These are phyloP conservation scores for Catharus bicknelli DNA, from an alignment of 2,113 vertebrate genomes.

Conservation along the genomic window DNA sequence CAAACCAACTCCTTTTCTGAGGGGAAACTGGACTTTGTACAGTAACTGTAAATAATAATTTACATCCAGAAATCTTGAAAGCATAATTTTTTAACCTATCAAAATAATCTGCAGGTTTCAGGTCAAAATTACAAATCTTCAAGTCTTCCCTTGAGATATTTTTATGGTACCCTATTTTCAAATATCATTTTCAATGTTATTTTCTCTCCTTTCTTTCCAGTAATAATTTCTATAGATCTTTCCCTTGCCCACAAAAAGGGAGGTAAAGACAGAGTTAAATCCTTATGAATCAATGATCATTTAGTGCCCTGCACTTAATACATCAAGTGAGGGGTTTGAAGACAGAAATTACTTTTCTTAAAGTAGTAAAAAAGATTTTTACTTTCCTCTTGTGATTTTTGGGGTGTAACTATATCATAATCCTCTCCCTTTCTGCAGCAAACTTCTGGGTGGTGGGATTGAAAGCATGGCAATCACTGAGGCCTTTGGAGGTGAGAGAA, in stretches of 20 bases:
- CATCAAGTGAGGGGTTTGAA: not conserved
- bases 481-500: slow-evolving; percentile 91
- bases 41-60: not conserved
- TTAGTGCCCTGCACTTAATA: not conserved
- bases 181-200: not conserved
- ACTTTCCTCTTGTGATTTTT: not conserved
- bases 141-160: not conserved
- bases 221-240: not conserved
- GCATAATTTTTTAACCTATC: not conserved
- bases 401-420: not conserved
- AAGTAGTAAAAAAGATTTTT: not conserved
- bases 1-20: not conserved
- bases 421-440: slow-evolving; percentile 78
- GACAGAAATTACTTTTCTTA: not conserved
- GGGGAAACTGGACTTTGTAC: not conserved
- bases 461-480: slow-evolving; percentile 99
- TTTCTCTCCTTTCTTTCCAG: not conserved
- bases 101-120: not conserved
- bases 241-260: not conserved
- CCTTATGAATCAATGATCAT: not conserved
- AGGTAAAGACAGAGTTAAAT: not conserved
- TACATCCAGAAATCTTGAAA: not conserved
- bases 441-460: slow-evolving; percentile 93
- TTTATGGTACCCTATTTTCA: not conserved
- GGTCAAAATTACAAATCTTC: not conserved